phyloP scores from a whole-genome alignment of 2,113 vertebrate species.

The Geococcyx californianus region DNA sequence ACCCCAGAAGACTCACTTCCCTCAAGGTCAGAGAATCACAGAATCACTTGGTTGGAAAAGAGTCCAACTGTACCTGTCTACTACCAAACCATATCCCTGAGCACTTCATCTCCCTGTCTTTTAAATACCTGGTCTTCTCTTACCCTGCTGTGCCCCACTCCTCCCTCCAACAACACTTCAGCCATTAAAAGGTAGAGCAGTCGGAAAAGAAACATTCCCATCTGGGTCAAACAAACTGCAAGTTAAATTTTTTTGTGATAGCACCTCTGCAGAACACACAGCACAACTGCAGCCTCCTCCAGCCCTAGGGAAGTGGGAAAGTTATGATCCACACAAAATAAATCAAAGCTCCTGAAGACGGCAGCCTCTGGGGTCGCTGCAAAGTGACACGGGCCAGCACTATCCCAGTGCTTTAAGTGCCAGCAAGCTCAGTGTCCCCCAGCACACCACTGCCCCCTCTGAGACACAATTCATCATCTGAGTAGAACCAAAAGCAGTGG shows the following conservation, averaged over 20 bases:
- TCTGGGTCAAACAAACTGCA: background rate
- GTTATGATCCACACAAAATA: background rate
- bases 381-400: rapidly evolving
- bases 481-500: background rate
- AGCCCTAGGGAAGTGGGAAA: background rate
- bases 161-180: background rate
- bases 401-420: background rate
- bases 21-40: background rate
- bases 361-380: background rate
- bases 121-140: too few species aligned
- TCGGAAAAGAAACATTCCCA: background rate
- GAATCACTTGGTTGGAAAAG: too few species aligned
- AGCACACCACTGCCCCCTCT: rapidly evolving
- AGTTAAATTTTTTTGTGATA: background rate
- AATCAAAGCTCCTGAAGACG: background rate
- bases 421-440: background rate
- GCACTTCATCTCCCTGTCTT: too few species aligned
- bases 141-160: background rate
- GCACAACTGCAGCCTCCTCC: background rate
- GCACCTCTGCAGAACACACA: background rate
- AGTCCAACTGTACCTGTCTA: too few species aligned
- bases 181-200: background rate
- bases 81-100: too few species aligned
- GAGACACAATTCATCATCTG: background rate
- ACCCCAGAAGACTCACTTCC: background rate